Evolutionary conservation across 2,797 vertebrate genomes (phyloP).

Genomic region (Onychomys torridus): DNA sequence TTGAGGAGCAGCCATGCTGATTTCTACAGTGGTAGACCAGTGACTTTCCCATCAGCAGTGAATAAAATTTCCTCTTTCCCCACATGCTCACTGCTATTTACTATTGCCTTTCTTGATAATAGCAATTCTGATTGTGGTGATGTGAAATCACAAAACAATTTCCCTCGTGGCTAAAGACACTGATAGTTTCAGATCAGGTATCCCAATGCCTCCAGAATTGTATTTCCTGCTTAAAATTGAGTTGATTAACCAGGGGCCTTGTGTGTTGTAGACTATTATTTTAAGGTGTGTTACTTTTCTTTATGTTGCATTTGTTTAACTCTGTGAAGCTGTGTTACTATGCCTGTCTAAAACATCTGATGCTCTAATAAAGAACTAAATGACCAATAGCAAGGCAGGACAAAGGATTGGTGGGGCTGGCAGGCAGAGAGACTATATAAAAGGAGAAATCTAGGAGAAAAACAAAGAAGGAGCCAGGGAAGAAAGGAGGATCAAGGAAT

Average conservation of each 20-base stretch:
- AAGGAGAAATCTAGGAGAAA: no score
- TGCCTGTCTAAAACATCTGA: no score
- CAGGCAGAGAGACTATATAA: no score
- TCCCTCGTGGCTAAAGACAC: background rate
- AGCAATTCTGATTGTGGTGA: background rate
- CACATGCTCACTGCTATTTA: background rate
- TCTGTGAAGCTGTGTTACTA: no score
- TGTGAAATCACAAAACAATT: background rate
- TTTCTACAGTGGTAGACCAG: background rate
- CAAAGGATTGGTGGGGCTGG: no score
- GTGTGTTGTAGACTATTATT: background rate
- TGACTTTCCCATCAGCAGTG: background rate
- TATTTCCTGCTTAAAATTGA: background rate
- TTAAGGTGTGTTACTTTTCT: no score
- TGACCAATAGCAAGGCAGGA: no score
- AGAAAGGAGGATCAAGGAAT: no score
- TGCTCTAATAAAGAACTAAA: no score
- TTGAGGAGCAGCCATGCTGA: background rate
- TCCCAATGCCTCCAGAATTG: background rate
- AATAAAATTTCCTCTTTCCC: background rate
- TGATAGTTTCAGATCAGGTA: background rate
- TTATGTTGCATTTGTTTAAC: no score
- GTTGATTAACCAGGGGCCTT: background rate
- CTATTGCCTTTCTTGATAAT: background rate
- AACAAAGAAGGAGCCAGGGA: no score